Evolutionary conservation across 2,888 invertebrate genomes (phyloP).

Genomic region (Bursaphelenchus okinawaensis): DNA sequence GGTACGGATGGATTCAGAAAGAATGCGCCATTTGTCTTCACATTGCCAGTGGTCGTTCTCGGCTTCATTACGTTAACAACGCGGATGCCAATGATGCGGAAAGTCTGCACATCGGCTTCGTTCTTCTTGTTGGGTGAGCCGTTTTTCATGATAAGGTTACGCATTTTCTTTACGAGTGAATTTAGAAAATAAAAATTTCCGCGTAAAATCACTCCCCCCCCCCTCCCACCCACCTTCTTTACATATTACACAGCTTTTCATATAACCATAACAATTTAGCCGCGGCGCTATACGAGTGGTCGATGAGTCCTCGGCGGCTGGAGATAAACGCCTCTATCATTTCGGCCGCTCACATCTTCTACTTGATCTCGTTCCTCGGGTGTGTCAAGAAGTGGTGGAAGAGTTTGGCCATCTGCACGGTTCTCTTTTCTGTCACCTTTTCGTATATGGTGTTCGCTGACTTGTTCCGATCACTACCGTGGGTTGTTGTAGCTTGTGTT

Average conservation of each 20-base stretch:
- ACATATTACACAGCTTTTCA: too few species aligned
- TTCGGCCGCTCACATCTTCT: conserved; percentile 26
- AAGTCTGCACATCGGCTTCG: conserved; percentile 21
- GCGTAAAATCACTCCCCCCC: too few species aligned
- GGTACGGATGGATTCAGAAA: conserved; percentile 28
- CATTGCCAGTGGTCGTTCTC: conserved; percentile 23
- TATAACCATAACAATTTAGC: conserved; percentile 20
- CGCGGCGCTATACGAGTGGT: conserved; percentile 31
- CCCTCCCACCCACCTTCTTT: too few species aligned
- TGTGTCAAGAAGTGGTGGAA: conserved; percentile 25
- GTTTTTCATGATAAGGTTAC: too few species aligned
- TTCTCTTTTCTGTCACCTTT: conserved; percentile 17
- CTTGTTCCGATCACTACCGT: conserved; percentile 29
- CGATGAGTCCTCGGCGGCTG: conserved; percentile 26
- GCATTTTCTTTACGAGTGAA: too few species aligned
- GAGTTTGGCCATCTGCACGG: conserved; percentile 14
- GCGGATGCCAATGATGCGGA: conserved; percentile 19
- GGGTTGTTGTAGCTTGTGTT: conserved; percentile 14
- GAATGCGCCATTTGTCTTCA: conserved; percentile 27
- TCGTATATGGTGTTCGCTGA: conserved; percentile 28
- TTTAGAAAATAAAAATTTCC: too few species aligned
- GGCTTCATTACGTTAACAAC: conserved; percentile 24
- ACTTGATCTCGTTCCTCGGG: conserved; percentile 27
- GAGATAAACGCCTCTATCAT: conserved; percentile 29
- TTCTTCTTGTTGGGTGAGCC: conserved; percentile 25